Base-by-base conservation (phyloP, 2,888 invertebrate species). In the Plagodis dolabraria region DNA sequence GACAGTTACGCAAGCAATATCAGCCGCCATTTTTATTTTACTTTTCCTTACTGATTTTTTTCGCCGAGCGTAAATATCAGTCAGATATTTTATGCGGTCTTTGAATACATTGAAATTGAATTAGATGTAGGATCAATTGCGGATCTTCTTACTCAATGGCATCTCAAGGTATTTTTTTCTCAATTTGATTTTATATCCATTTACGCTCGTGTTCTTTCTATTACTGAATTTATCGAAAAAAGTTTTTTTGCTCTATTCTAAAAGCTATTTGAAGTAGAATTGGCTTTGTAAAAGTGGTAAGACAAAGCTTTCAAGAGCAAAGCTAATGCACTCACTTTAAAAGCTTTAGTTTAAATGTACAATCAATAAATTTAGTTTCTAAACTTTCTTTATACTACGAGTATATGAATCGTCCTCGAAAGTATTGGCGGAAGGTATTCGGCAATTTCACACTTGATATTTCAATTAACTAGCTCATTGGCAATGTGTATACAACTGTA, bases 1-100 rank as follows among this genome's bases (percentile, higher is more conserved):
- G 79, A 77, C 76, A 73, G 69, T 62, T 65, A 53, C 64, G 10
- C 10, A 10, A 5, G 70, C 64, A 68, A 75, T 71, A 72, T 68
- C 53, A 57, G 49, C 50, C 53, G 50, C 56, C 51, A 60, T 57
- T 54, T 63, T 54, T 57, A 53, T 53, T 58, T 58, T 35, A 48
- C 50, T 47, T 36, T 54, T 60, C 51, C 22, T 49, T 38, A 22
- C n/a, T 6, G 12, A 22, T 45, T 53, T 55, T 38, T 58, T 53
- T 54, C 11, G 46, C 34, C 36, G 10, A 38, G n/a, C 11, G 36
- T 22, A 44, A 33, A 46, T 45, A 40, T 60, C 51, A 53, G 42
- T 53, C 53, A 47, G 12, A 22, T 33, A 35, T 50, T 59, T 50
- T 47, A 57, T 52, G 34, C 53, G 38, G 48, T 52, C 58, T 65